Conservation (phyloP, 2,113 vertebrate genomes). For the Axis porcinus region DNA sequence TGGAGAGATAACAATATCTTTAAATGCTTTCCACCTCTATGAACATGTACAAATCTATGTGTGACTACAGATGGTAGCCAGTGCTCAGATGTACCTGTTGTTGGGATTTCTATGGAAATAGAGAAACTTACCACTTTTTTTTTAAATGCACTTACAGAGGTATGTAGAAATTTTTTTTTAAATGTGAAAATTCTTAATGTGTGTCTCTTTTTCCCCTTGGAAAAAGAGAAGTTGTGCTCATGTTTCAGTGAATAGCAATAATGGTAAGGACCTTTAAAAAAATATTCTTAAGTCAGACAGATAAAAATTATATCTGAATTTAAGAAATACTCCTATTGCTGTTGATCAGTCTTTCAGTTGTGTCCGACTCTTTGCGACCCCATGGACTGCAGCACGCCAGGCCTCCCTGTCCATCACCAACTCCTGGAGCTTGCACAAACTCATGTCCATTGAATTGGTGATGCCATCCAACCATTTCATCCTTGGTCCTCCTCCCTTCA, state of each 20-base stretch:
- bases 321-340: neutral
- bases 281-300: neutral
- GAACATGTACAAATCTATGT: neutral
- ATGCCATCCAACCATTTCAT: neutral
- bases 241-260: neutral
- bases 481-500: neutral
- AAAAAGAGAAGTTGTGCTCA: neutral
- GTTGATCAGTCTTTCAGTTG: neutral
- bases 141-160: neutral
- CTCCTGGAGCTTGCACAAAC: neutral
- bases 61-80: neutral
- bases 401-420: neutral
- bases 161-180: neutral
- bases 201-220: neutral
- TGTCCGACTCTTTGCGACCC: neutral
- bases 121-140: neutral
- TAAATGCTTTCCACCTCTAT: neutral
- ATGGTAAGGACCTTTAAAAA: neutral
- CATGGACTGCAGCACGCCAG: neutral
- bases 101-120: conserved; percentile 41
- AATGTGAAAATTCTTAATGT: neutral
- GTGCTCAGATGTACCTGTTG: neutral
- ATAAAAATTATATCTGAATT: conserved; percentile 14
- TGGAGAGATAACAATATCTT: neutral
- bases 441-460: neutral